Percentiles rank a stretch among this genome's conserved stretches.
These are phyloP conservation scores for Phytoseiulus persimilis DNA, from an alignment of 2,888 invertebrate genomes.

Conservation along the genomic window DNA sequence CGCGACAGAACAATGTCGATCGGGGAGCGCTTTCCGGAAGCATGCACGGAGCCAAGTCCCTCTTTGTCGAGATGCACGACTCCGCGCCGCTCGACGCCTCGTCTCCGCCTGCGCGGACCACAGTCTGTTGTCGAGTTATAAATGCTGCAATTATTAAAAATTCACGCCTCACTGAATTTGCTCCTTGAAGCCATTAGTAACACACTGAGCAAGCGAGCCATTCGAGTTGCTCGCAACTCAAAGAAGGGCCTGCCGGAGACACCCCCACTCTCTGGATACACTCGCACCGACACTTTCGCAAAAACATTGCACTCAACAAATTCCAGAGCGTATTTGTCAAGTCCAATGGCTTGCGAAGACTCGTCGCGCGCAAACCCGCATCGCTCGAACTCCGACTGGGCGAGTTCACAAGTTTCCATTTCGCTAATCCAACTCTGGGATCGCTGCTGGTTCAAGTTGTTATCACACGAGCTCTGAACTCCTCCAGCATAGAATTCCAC, in stretches of 20 bases:
- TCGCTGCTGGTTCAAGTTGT: background rate
- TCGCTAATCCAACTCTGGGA: background rate
- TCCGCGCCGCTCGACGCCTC: background rate
- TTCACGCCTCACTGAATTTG: slow-evolving; percentile 5
- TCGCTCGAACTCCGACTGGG: background rate
- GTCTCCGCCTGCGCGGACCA: background rate
- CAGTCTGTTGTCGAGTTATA: slow-evolving; percentile 5
- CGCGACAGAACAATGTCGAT: no score
- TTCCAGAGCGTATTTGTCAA: background rate
- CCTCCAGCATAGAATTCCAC: no score
- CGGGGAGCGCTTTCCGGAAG: background rate
- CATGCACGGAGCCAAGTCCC: background rate
- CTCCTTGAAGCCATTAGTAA: background rate
- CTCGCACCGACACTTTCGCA: background rate
- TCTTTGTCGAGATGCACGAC: background rate
- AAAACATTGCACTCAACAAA: background rate
- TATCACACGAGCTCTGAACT: no score
- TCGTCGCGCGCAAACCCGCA: background rate
- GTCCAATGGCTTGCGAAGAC: background rate
- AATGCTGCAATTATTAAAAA: background rate
- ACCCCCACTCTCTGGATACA: background rate
- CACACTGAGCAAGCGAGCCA: background rate
- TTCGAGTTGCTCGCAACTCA: background rate
- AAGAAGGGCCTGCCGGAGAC: background rate
- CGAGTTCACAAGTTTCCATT: background rate